Percentiles rank a stretch among this genome's conserved stretches.
Conservation (phyloP, 2,797 vertebrate genomes). For the Brachyalestes nurse region DNA sequence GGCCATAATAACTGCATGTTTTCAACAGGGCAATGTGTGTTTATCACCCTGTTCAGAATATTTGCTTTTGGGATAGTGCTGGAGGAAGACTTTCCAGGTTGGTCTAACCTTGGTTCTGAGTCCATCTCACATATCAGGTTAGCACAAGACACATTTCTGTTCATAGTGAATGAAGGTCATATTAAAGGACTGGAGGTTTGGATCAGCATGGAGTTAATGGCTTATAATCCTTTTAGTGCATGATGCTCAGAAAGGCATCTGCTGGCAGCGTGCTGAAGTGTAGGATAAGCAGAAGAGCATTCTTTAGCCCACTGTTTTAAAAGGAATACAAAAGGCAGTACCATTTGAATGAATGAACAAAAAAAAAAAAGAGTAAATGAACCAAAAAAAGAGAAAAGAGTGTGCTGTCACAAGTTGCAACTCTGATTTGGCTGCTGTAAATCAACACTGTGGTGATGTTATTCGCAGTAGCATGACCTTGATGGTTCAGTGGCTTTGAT, state of each 20-base stretch:
- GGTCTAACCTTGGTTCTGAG: not conserved
- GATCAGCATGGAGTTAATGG: slow-evolving; percentile 27
- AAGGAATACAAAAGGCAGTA: slow-evolving; percentile 4
- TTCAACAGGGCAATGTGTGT: no score
- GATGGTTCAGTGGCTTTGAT: no score
- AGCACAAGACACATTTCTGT: slow-evolving; percentile 36
- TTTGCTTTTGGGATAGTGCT: not conserved
- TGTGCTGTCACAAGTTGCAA: no score
- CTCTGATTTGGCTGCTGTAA: no score
- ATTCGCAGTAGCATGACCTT: no score
- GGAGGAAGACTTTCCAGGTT: not conserved
- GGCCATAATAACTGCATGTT: no score
- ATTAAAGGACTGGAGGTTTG: slow-evolving; percentile 41
- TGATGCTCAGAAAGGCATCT: slow-evolving; percentile 31
- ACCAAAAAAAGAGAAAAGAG: no score
- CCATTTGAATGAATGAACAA: slow-evolving; percentile 9
- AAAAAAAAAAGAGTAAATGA: no score
- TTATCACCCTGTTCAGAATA: not conserved
- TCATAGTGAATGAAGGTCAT: slow-evolving; percentile 32
- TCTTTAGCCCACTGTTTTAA: slow-evolving; percentile 1
- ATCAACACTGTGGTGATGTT: no score
- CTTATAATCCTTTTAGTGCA: slow-evolving; percentile 35
- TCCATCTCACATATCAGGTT: slow-evolving; percentile 9
- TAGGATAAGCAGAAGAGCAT: slow-evolving; percentile 8
- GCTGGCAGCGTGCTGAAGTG: slow-evolving; percentile 15